phyloP scores from a whole-genome alignment of 2,797 vertebrate genomes.

The Gobio occitaniae region DNA sequence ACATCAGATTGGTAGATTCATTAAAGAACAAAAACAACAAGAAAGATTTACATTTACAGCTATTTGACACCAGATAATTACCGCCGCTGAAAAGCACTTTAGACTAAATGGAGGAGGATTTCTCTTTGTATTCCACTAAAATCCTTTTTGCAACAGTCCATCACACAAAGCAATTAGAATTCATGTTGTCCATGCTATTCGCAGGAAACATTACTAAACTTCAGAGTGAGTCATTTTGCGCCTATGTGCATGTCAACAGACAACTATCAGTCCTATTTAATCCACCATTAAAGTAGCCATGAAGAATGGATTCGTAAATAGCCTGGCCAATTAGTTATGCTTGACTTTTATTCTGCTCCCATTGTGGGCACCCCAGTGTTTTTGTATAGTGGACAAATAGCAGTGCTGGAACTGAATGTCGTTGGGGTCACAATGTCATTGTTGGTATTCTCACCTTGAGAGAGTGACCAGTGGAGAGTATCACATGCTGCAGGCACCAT shows the following conservation, averaged over 20 bases:
- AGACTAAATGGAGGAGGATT: conserved; percentile 48
- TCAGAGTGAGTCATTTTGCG: background rate
- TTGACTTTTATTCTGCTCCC: conserved; percentile 28
- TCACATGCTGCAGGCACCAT: conserved; percentile 74
- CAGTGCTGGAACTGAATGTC: conserved; percentile 37
- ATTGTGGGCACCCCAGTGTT: conserved; percentile 28
- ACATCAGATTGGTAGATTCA: background rate
- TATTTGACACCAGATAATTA: conserved; percentile 53
- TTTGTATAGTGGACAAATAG: conserved; percentile 29
- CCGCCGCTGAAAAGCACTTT: conserved; percentile 51
- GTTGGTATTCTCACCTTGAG: conserved; percentile 74
- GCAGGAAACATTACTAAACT: conserved; percentile 48
- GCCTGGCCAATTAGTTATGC: conserved; percentile 36
- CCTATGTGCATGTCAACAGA: conserved; percentile 28
- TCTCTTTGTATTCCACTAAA: conserved; percentile 36
- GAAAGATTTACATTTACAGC: conserved; percentile 23
- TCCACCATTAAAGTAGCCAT: background rate
- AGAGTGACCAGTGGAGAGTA: conserved; percentile 66
- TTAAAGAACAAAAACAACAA: conserved; percentile 4
- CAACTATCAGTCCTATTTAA: conserved; percentile 18
- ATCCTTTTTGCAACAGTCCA: conserved; percentile 53
- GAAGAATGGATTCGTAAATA: conserved; percentile 29
- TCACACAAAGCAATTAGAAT: conserved; percentile 60
- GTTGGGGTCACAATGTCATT: conserved; percentile 66
- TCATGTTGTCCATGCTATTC: conserved; percentile 36